A percentile compares a stretch with the other conserved stretches of the same genome.
These are phyloP conservation scores for Cuniculus paca DNA, from an alignment of 2,797 vertebrate species.

Conservation along the genomic window DNA sequence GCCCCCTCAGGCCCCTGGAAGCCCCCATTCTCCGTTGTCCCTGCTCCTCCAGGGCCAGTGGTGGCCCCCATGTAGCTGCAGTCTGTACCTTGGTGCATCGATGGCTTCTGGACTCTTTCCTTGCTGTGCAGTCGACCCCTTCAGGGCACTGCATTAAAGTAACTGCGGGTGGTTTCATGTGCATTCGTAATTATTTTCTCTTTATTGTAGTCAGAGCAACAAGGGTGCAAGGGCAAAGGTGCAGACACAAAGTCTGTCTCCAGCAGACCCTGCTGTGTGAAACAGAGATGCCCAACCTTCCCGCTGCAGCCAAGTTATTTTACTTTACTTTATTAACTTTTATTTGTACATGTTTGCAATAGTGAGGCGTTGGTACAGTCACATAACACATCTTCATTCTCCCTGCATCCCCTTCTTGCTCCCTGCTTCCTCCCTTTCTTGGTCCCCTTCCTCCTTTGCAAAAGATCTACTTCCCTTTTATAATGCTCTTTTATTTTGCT, in stretches of 20 bases:
- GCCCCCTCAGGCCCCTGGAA: not conserved
- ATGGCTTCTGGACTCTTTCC: not conserved
- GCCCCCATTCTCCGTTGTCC: not conserved
- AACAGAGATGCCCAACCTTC: too few relatives aligned
- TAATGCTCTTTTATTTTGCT: not conserved
- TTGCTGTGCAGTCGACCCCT: rapidly evolving
- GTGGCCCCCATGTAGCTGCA: not conserved
- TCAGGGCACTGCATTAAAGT: not conserved
- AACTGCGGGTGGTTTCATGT: not conserved
- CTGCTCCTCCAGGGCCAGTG: not conserved
- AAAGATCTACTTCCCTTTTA: not conserved
- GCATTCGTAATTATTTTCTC: not conserved
- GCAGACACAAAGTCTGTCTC: not conserved
- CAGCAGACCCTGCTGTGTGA: too few relatives aligned
- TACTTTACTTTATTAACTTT: not conserved
- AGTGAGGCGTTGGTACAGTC: not conserved
- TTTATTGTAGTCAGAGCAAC: not conserved
- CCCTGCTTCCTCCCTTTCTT: not conserved
- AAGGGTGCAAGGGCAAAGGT: not conserved
- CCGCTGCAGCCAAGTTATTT: not conserved
- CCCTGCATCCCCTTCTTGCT: not conserved
- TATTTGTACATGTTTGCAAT: not conserved
- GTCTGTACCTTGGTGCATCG: rapidly evolving
- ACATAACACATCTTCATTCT: not conserved
- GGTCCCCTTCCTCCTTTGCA: not conserved